Evolutionary conservation across 2,797 vertebrate species (phyloP), one percentile per base, ranked within the genome.

Genomic region (Catostomus latipinnis): DNA sequence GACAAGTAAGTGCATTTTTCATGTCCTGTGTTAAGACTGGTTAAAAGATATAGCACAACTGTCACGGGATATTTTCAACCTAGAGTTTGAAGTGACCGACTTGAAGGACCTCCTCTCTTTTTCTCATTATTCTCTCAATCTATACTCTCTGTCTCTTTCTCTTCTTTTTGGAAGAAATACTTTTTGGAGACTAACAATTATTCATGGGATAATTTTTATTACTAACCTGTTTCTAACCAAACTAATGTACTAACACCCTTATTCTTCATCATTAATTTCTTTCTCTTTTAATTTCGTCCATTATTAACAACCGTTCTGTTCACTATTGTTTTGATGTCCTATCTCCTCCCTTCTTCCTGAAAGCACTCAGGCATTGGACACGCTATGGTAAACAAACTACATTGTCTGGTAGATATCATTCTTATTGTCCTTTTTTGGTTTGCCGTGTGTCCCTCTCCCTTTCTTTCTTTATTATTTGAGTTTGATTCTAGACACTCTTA

Each of bases 251-350:
- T 99, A 97, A 97, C 98, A 96, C 96, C 96, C 96, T 96, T 94
- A 96, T 94, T 95, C 95, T 95, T 94, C 97, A 97, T 97, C 96
- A 88, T 97, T 97, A 94, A 83, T 85, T 62, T 94, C 93, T 95
- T 93, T 82, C 94, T 93, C 94, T 92, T 94, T 95, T 93, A 95
- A 94, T 95, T 95, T 82, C 94, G 95, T 96, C 95, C 97, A 93
- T 97, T 96, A 94, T 94, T 94, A 94, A 94, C 93, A 94, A 92
- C 91, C 91, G 90, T 98, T 98, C 91, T 92, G 93, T 94, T 95
- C 93, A 98, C 96, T 97, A 96, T 98, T 97, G 95, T 97, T 98
- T 99, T 96, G 97, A 97, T 98, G 97, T 98, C 96, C 97, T 99
- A 98, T 98, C 91, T 93, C 56, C 84, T 80, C 85, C 85, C 74